Base-by-base conservation (phyloP, 2,113 vertebrate species). In the Phodopus roborovskii region DNA sequence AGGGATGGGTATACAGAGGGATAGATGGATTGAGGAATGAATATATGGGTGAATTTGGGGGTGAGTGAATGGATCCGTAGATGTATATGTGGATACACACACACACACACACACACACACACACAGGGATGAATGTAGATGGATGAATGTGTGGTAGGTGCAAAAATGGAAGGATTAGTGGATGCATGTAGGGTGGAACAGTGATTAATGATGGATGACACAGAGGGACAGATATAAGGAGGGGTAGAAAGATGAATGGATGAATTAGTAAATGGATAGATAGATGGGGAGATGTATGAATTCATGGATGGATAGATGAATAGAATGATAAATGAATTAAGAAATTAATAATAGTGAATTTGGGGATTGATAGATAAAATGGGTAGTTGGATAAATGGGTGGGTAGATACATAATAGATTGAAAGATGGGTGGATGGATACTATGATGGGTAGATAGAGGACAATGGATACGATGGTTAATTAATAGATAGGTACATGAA, bases 181-280 rank as follows among this genome's bases (percentile, higher is more conserved):
- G 48, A 48, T 36, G 6, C 33, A 12, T 75, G 0, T 0, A 30
- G 19, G 3, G 36, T 3, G 2, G 36, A 7, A 45, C 26, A 84
- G 15, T 15, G 26, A 84, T 33, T 30, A 16, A 64, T 28, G 39
- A 88, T 8, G 8, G 16, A 42, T 48, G 26, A n/a, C 5, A 66
- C 42, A 64, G 28, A 85, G 6, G 42, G 39, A 45, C 26, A 30
- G n/a, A 33, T 64, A 9, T 3, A 66, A 17, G 15, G 22, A 26
- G 2, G 22, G 39, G 13, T 64, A 28, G 33, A 81, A 56, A 15
- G 5, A 17, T 83, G 3, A 8, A 39, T 15, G 12, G 39, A 56
- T 48, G 42, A 24, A 28, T 56, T 36, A 3, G 20, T 62, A 85
- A 82, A 42, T 79, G 28, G 15, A 30, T 45, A 28, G n/a, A 64